Conservation (phyloP, 2,797 vertebrate species). For the Petrocephalus sullivani region DNA sequence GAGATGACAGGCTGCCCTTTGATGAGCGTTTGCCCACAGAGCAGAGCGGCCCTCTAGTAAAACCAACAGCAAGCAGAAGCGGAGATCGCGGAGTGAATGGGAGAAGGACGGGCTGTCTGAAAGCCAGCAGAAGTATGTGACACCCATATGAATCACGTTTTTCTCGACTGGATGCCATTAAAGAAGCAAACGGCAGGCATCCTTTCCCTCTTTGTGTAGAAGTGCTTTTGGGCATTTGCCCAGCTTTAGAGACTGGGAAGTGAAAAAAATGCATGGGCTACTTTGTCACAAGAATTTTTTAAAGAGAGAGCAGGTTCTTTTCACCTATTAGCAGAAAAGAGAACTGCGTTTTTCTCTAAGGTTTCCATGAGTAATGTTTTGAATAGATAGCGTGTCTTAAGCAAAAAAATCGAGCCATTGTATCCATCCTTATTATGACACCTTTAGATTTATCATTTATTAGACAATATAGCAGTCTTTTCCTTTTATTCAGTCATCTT, state of each 20-base stretch:
- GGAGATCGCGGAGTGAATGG: constrained; percentile 36
- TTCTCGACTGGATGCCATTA: constrained; percentile 51
- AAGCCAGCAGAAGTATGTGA: constrained; percentile 58
- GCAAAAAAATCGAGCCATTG: background rate
- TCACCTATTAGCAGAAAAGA: background rate
- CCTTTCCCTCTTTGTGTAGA: constrained; percentile 53
- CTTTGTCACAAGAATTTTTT: constrained; percentile 67
- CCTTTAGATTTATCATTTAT: background rate
- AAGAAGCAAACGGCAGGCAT: constrained; percentile 52
- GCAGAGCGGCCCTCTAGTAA: constrained; percentile 40
- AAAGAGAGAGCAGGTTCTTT: constrained; percentile 64
- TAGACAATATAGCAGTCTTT: background rate
- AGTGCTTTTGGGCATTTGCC: constrained; percentile 89
- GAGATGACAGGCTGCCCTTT: constrained; percentile 43
- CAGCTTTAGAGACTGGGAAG: constrained; percentile 78
- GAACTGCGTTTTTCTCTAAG: background rate
- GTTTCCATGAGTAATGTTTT: background rate
- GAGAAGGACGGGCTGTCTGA: constrained; percentile 48
- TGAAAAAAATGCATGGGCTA: constrained; percentile 70
- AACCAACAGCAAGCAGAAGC: constrained; percentile 22
- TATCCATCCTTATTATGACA: background rate
- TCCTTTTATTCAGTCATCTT: background rate
- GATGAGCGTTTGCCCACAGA: constrained; percentile 57
- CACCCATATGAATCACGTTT: constrained; percentile 65
- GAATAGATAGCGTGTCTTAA: background rate